Base-by-base conservation (phyloP, 2,113 vertebrate species). In the Fregata magnificens region DNA sequence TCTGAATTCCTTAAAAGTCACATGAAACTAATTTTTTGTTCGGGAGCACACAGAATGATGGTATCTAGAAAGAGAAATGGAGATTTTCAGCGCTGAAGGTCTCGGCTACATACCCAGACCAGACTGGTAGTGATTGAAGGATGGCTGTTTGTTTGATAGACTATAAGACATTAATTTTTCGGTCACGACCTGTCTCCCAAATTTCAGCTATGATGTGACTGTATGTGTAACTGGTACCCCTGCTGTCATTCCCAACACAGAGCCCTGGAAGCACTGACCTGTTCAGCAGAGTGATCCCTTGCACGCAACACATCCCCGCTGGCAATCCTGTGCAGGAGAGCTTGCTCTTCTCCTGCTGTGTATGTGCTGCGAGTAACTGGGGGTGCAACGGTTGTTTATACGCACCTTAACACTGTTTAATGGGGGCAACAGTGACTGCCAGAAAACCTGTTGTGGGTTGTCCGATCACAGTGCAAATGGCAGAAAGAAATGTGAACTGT, bases 1-100 rank as follows among this genome's bases (percentile, higher is more conserved):
- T 72, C 84, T 82, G 61, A 79, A 69, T 67, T 76, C 73, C 83
- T 79, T 70, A 12, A 69, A 93, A 86, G 32, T 80, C 73, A 74
- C 15, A 78, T 11, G 84, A 53, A 83, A 24, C 26, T 77, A 13
- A 8, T 40, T 67, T 52, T 71, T 93, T 85, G 31, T 67, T 86
- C 11, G 13, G 62, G 25, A 88, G 55, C 38, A 74, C 47, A 40
- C 16, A 88, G 28, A 42, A 47, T 82, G 65, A 59, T 8, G 13
- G 16, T 61, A 44, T 74, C 45, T 50, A 76, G 56, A 52, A 82
- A 74, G 52, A 84, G 16, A 86, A 92, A 88, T 6, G 16, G 65
- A 74, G 71, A 72, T 86, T 89, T 93, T 85, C 70, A 76, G 52
- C 55, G 62, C 50, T 42, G 50, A 63, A 49, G 44, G n/a, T 89